Evolutionary conservation across 2,888 invertebrate genomes (phyloP).

Genomic region (Cephus pulcher): DNA sequence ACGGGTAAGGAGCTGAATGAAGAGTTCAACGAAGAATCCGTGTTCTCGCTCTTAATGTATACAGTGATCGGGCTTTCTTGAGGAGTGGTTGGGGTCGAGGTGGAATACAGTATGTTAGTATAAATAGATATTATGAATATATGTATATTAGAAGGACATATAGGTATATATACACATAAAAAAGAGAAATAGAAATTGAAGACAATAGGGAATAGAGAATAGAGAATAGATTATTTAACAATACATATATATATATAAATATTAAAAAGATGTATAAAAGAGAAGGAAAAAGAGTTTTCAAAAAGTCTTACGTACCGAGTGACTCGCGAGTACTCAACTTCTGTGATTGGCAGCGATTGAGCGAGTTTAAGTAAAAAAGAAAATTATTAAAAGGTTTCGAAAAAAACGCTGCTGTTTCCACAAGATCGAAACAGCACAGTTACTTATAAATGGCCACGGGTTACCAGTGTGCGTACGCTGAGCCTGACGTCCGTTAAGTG

Average conservation of each 20-base stretch:
- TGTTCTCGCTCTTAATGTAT: background rate
- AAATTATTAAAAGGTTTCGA: constrained; percentile 32
- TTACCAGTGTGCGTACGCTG: constrained; percentile 34
- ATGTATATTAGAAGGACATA: constrained; percentile 23
- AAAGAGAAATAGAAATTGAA: constrained; percentile 32
- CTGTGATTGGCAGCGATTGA: constrained; percentile 38
- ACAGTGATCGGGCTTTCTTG: background rate
- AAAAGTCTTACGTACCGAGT: constrained; percentile 43
- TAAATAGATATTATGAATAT: constrained; percentile 13
- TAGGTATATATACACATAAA: constrained; percentile 32
- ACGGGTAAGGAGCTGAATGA: background rate
- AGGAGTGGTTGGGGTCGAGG: background rate
- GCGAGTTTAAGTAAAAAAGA: constrained; percentile 45
- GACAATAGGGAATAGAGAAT: constrained; percentile 30
- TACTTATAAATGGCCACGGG: constrained; percentile 48
- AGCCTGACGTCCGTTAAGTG: background rate
- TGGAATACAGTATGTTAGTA: background rate
- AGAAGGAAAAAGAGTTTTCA: constrained; percentile 36
- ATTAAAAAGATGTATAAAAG: constrained; percentile 43
- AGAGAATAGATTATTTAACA: constrained; percentile 20
- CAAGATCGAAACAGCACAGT: constrained; percentile 34
- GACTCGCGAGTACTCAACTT: constrained; percentile 31
- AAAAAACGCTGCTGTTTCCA: constrained; percentile 43
- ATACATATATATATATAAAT: constrained; percentile 36
- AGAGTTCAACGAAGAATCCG: background rate